Evolutionary conservation across 2,797 vertebrate genomes (phyloP).

Genomic region (Sebastolobus altivelis): DNA sequence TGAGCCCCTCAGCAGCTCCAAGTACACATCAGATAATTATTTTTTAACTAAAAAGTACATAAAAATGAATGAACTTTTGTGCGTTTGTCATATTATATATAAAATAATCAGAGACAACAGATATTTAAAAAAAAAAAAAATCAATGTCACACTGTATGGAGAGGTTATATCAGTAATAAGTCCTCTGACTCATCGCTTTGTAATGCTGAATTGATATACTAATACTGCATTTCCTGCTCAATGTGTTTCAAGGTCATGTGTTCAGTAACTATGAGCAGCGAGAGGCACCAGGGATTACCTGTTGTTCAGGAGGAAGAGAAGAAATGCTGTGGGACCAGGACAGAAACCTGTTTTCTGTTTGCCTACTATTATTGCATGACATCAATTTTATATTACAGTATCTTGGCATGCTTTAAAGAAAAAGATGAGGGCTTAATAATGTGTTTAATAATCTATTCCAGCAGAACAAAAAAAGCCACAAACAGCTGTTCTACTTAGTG

Average conservation of each 20-base stretch:
- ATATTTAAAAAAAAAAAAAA: neutral
- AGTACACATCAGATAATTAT: neutral
- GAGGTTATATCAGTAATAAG: neutral
- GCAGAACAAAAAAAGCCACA: constrained; percentile 35
- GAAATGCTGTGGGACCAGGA: constrained; percentile 15
- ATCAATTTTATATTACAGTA: constrained; percentile 17
- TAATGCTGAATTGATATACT: neutral
- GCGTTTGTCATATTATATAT: neutral
- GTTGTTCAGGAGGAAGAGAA: constrained; percentile 14
- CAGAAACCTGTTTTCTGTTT: constrained; percentile 18
- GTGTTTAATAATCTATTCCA: constrained; percentile 32
- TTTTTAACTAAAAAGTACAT: neutral
- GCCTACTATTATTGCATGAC: constrained; percentile 7
- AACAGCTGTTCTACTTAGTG: constrained; percentile 13
- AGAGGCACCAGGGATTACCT: constrained; percentile 30
- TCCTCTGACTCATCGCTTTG: constrained; percentile 31
- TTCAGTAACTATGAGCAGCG: constrained; percentile 19
- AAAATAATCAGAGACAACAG: neutral
- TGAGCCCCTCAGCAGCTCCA: neutral
- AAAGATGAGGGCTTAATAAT: constrained; percentile 3
- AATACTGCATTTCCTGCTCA: constrained; percentile 15
- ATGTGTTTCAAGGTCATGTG: constrained; percentile 34
- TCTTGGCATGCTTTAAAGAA: constrained; percentile 23
- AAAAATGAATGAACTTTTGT: neutral
- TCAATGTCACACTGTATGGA: neutral